Conservation (phyloP, 2,888 invertebrate species). For the Ophion costatus region DNA sequence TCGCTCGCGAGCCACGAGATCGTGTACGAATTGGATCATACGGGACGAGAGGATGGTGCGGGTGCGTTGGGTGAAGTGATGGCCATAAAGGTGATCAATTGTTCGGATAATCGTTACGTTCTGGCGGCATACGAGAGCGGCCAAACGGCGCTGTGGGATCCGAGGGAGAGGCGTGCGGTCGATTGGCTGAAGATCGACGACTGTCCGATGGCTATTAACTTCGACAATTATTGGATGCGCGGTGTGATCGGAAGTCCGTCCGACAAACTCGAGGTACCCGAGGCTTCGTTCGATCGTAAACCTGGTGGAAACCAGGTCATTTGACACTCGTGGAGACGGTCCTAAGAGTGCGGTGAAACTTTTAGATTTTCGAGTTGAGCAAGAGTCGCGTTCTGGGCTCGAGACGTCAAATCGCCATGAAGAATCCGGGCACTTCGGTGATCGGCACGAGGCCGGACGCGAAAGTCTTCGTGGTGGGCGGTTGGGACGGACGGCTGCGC, state of each 20-base stretch:
- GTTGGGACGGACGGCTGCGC: constrained; percentile 91
- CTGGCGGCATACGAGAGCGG: constrained; percentile 91
- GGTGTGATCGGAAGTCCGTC: constrained; percentile 89
- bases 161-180: constrained; percentile 86
- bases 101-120: constrained; percentile 83
- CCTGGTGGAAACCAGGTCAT: too few species aligned
- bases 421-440: constrained; percentile 90
- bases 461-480: constrained; percentile 90
- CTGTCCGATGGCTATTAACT: constrained; percentile 90
- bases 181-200: constrained; percentile 86
- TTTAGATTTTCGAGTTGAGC: constrained; percentile 78
- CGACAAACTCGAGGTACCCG: constrained; percentile 85
- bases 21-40: constrained; percentile 73
- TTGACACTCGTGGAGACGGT: too few species aligned
- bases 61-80: constrained; percentile 84
- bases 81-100: constrained; percentile 86
- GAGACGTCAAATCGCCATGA: constrained; percentile 86
- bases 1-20: constrained; percentile 83
- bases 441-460: constrained; percentile 88
- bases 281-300: background rate
- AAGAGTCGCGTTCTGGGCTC: constrained; percentile 77
- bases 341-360: background rate
- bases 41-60: constrained; percentile 55
- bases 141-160: constrained; percentile 89
- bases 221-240: constrained; percentile 87